Conservation (phyloP, 2,797 vertebrate genomes). For the Mus caroli region DNA sequence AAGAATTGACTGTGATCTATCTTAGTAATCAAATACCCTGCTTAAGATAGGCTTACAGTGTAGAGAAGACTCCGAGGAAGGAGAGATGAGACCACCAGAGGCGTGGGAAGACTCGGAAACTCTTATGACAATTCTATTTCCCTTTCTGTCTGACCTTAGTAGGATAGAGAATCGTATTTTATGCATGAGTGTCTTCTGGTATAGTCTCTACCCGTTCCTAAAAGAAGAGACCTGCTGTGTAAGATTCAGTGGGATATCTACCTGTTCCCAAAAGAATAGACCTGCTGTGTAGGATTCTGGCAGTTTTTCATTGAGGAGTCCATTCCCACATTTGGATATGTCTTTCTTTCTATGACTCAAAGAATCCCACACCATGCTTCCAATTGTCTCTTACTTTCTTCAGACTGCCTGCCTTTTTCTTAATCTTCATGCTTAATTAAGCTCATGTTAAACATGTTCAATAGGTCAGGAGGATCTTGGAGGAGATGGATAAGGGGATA, state of each 20-base stretch:
- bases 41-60: background rate
- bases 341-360: background rate
- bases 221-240: background rate
- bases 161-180: background rate
- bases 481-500: background rate
- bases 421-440: background rate
- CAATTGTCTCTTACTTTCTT: background rate
- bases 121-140: background rate
- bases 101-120: background rate
- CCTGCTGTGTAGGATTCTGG: background rate
- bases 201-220: slow-evolving; percentile 31
- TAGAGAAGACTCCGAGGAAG: background rate
- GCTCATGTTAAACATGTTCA: background rate
- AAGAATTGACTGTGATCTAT: background rate
- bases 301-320: background rate
- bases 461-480: background rate
- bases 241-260: no score
- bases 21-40: background rate
- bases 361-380: background rate
- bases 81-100: background rate
- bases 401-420: background rate
- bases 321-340: background rate
- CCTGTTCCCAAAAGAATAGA: background rate
- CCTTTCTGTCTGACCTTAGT: background rate
- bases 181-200: background rate